phyloP scores from a whole-genome alignment of 2,888 invertebrate genomes.

The Dilophus febrilis region DNA sequence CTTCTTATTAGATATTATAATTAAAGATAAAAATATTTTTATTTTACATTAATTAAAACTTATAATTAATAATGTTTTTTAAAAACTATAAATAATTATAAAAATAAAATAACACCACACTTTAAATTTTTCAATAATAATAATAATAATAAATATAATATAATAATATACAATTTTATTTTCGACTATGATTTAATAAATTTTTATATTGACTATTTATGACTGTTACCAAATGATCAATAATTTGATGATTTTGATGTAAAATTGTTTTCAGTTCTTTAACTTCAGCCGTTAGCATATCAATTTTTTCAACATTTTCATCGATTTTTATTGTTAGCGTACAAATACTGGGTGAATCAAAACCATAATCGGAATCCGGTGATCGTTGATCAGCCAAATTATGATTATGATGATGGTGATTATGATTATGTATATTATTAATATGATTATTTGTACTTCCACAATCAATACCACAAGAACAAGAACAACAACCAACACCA shows the following conservation, averaged over 20 bases:
- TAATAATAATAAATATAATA: too few species aligned
- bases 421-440: conserved; percentile 5
- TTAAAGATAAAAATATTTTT: too few species aligned
- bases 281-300: conserved; percentile 47
- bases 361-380: conserved; percentile 35
- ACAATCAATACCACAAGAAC: too few species aligned
- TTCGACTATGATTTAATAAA: conserved; percentile 12
- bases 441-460: conserved; percentile 37
- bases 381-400: conserved; percentile 8
- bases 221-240: conserved; percentile 28
- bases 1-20: too few species aligned
- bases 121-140: too few species aligned
- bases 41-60: too few species aligned
- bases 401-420: neutral
- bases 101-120: too few species aligned
- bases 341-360: conserved; percentile 36
- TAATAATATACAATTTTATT: neutral
- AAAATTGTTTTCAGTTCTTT: conserved; percentile 43
- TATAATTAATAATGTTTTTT: too few species aligned
- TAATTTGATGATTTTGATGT: conserved; percentile 31
- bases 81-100: too few species aligned
- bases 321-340: conserved; percentile 46
- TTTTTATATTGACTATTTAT: conserved; percentile 29
- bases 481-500: too few species aligned
- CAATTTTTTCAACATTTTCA: conserved; percentile 48